Percentiles rank a stretch among this genome's conserved stretches.
phyloP scores from a whole-genome alignment of 2,888 invertebrate genomes.

The Osmoderma eremita region DNA sequence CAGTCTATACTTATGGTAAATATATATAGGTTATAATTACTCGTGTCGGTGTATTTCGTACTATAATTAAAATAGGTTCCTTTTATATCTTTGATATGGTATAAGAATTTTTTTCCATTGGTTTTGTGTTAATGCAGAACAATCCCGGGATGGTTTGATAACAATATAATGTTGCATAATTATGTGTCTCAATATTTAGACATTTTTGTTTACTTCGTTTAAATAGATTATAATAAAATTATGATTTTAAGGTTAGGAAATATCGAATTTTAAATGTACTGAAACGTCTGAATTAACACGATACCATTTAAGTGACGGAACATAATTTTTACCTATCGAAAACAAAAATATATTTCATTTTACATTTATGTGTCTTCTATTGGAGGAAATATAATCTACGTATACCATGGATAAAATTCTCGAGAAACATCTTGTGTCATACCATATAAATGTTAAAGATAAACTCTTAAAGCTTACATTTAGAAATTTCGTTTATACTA shows the following conservation, averaged over 20 bases:
- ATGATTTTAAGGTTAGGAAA: too few relatives aligned
- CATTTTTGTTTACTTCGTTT: too few relatives aligned
- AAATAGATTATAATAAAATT: too few relatives aligned
- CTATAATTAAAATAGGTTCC: constrained; percentile 2
- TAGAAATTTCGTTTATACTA: constrained; percentile 17
- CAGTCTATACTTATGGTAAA: constrained; percentile 19
- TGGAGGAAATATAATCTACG: background rate
- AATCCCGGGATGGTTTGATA: background rate
- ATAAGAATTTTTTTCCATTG: constrained; percentile 14
- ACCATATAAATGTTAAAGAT: constrained; percentile 16
- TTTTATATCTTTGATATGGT: constrained; percentile 13
- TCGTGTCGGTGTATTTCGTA: constrained; percentile 12
- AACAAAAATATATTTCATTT: background rate
- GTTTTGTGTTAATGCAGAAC: background rate
- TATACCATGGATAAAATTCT: background rate
- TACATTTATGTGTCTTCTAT: background rate
- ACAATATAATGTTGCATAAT: too few relatives aligned
- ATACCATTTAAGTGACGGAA: background rate
- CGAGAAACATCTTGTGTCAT: constrained; percentile 8
- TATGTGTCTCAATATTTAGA: too few relatives aligned
- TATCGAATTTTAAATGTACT: too few relatives aligned
- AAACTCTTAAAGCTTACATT: constrained; percentile 21
- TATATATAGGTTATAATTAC: constrained; percentile 5
- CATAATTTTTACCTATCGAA: background rate
- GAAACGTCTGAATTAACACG: too few relatives aligned